These are phyloP conservation scores for Drosophila pseudotalamancana DNA, from an alignment of 2,888 invertebrate genomes.

Conservation along the genomic window DNA sequence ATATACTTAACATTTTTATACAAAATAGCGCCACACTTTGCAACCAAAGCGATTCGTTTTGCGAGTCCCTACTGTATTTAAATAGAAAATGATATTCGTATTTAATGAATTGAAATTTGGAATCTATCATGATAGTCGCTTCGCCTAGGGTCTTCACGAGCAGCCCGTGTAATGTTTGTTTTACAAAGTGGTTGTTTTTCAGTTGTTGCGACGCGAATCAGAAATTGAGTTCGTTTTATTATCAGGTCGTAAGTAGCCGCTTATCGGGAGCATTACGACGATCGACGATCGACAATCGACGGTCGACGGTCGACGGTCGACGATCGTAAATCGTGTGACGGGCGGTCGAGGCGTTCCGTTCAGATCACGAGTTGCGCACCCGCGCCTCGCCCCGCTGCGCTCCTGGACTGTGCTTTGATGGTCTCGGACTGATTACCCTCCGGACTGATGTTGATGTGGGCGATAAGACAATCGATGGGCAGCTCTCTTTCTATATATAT, in stretches of 20 bases:
- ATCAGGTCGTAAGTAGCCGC: conserved; percentile 5
- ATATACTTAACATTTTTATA: no score
- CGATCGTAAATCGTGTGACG: conserved; percentile 27
- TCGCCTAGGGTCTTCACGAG: conserved; percentile 10
- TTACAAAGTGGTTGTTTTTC: conserved; percentile 26
- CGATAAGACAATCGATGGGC: conserved; percentile 7
- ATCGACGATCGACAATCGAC: conserved; percentile 26
- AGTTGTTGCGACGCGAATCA: conserved; percentile 19
- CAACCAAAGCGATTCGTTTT: no score
- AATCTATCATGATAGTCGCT: not conserved
- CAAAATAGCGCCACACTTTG: no score
- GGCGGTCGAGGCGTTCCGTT: not conserved
- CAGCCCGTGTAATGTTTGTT: conserved; percentile 31
- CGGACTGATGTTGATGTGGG: conserved; percentile 12
- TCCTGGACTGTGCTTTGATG: conserved; percentile 14
- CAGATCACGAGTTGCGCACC: conserved; percentile 45
- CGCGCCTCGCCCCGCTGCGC: not conserved
- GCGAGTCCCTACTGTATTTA: not conserved
- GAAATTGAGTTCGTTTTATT: conserved; percentile 30
- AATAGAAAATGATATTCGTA: no score
- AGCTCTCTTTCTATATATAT: not conserved
- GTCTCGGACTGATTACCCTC: conserved; percentile 14
- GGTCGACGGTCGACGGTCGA: conserved; percentile 12
- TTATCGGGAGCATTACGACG: conserved; percentile 46
- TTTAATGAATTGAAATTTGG: not conserved